These are phyloP conservation scores for Empis stercorea DNA, from an alignment of 2,888 invertebrate genomes.

Conservation along the genomic window DNA sequence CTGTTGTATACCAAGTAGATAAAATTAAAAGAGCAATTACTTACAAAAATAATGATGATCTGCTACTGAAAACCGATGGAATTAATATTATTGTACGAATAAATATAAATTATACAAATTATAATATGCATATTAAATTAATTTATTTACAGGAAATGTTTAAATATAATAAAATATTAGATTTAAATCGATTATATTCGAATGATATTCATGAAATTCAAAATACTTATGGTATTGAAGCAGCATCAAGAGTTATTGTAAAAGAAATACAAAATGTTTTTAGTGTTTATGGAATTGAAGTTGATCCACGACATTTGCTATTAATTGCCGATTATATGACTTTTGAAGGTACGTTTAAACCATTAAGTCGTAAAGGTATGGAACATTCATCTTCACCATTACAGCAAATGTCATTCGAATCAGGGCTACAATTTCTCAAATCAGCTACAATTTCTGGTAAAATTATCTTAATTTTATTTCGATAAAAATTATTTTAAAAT, in stretches of 20 bases:
- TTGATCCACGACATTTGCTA: slow-evolving; percentile 85
- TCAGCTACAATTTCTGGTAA: slow-evolving; percentile 44
- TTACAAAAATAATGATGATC: slow-evolving; percentile 48
- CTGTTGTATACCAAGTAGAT: slow-evolving; percentile 66
- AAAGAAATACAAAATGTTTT: slow-evolving; percentile 95
- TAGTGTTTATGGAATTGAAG: slow-evolving; percentile 90
- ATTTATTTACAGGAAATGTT: slow-evolving; percentile 58
- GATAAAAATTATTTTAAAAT: neutral
- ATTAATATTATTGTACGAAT: slow-evolving; percentile 64
- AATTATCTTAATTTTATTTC: neutral
- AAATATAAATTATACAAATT: no score
- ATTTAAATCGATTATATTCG: slow-evolving; percentile 72
- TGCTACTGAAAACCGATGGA: slow-evolving; percentile 84
- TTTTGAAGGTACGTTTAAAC: slow-evolving; percentile 75
- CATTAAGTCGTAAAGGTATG: slow-evolving; percentile 86
- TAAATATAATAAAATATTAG: slow-evolving; percentile 61
- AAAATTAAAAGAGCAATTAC: slow-evolving; percentile 77
- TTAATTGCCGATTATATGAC: slow-evolving; percentile 98
- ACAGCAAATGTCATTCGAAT: slow-evolving; percentile 98
- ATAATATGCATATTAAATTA: no score
- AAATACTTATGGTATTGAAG: slow-evolving; percentile 89
- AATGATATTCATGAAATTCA: slow-evolving; percentile 92
- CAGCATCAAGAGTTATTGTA: slow-evolving; percentile 79
- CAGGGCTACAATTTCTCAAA: slow-evolving; percentile 72
- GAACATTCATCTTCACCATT: slow-evolving; percentile 81